A percentile compares a stretch with the other conserved stretches of the same genome.
Conservation (phyloP, 2,113 vertebrate genomes). For the Sorex fumeus region DNA sequence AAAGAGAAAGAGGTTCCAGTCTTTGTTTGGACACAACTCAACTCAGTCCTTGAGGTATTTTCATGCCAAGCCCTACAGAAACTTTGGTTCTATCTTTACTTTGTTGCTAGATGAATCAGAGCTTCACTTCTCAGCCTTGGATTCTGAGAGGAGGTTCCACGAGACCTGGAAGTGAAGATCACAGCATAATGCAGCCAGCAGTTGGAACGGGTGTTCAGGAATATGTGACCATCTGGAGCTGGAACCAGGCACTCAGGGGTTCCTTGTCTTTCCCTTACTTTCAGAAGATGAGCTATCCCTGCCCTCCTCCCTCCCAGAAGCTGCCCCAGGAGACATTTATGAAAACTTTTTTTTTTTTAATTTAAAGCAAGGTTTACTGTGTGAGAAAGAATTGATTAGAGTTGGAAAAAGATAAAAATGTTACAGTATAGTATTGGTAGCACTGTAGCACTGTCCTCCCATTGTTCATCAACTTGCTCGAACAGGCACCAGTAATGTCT, state of each 20-base stretch:
- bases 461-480: too few relatives aligned
- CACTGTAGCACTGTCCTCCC: too few relatives aligned
- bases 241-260: too few relatives aligned
- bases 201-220: background rate
- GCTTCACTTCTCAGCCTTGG: background rate
- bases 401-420: too few relatives aligned
- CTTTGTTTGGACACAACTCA: background rate
- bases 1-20: background rate
- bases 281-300: background rate
- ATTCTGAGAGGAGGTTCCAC: background rate
- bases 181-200: background rate
- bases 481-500: too few relatives aligned
- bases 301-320: background rate
- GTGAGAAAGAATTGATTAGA: too few relatives aligned
- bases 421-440: too few relatives aligned
- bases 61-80: background rate
- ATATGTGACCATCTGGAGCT: background rate
- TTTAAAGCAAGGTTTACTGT: too few relatives aligned
- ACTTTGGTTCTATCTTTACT: background rate
- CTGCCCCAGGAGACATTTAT: background rate
- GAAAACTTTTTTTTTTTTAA: background rate
- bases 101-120: background rate
- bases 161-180: background rate
- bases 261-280: too few relatives aligned
- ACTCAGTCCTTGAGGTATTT: background rate